Evolutionary conservation across 2,888 invertebrate species (phyloP).

Genomic region (Sussaba pulchella): DNA sequence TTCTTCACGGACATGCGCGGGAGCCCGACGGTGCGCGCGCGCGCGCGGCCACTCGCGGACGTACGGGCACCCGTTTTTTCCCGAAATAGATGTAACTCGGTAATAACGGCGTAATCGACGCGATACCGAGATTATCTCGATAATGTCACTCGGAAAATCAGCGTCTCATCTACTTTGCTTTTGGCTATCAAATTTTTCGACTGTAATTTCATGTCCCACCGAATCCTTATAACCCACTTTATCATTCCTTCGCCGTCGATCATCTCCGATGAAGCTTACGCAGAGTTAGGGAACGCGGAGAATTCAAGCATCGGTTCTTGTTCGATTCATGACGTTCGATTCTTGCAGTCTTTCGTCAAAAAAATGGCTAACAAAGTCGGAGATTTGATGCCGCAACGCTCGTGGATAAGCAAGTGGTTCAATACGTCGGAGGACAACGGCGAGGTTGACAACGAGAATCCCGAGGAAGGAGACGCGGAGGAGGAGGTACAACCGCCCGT

Average conservation of each 20-base stretch:
- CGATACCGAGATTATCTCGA: slow-evolving; percentile 3
- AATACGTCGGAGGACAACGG: slow-evolving; percentile 79
- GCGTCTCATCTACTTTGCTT: neutral
- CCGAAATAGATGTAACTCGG: slow-evolving; percentile 59
- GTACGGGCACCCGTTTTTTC: slow-evolving; percentile 39
- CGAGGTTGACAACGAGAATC: slow-evolving; percentile 70
- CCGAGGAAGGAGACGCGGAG: slow-evolving; percentile 71
- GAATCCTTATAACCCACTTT: too few species aligned
- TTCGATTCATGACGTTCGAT: neutral
- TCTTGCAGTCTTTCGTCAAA: slow-evolving; percentile 88
- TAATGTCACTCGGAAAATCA: neutral
- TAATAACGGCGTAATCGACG: slow-evolving; percentile 18
- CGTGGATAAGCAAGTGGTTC: slow-evolving; percentile 84
- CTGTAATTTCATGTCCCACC: too few species aligned
- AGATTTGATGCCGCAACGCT: slow-evolving; percentile 87
- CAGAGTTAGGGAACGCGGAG: too few species aligned
- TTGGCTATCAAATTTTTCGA: too few species aligned
- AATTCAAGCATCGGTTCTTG: neutral
- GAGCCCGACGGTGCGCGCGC: slow-evolving; percentile 42
- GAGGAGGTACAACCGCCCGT: slow-evolving; percentile 79
- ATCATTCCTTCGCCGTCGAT: too few species aligned
- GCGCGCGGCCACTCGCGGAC: slow-evolving; percentile 26
- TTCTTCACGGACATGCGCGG: slow-evolving; percentile 32
- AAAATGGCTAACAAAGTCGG: slow-evolving; percentile 89
- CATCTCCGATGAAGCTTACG: too few species aligned